Conservation (phyloP, 1,140 invertebrate genomes). For the Portunus trituberculatus region DNA sequence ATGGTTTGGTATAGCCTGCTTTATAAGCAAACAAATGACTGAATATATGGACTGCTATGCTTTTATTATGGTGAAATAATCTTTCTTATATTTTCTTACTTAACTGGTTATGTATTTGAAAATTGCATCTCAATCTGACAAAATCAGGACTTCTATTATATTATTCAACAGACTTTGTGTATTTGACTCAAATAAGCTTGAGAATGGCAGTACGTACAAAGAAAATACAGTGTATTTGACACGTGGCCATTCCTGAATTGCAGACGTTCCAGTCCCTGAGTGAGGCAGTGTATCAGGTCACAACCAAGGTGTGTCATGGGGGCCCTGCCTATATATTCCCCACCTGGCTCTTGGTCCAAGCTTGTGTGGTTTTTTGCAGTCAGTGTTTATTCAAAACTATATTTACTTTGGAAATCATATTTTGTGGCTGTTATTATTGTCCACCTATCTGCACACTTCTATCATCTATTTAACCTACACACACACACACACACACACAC, state of each 20-base stretch:
- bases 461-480: neutral
- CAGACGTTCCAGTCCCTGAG: constrained; percentile 76
- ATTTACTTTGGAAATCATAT: neutral
- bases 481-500: neutral
- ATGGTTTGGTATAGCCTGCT: neutral
- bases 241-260: constrained; percentile 71
- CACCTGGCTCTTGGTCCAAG: neutral
- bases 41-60: neutral
- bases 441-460: neutral
- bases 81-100: neutral
- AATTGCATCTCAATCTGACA: neutral
- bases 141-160: neutral
- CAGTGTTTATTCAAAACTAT: neutral
- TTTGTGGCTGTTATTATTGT: neutral
- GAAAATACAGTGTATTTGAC: constrained; percentile 50
- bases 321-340: constrained; percentile 46
- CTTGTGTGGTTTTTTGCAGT: neutral
- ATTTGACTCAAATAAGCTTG: neutral
- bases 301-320: constrained; percentile 73
- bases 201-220: neutral
- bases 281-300: constrained; percentile 76
- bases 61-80: neutral
- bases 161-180: neutral
- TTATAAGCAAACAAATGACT: neutral
- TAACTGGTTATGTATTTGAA: neutral